Percentiles rank a stretch among this genome's conserved stretches.
phyloP scores from a whole-genome alignment of 1,140 invertebrate genomes.

The Phthorimaea operculella region DNA sequence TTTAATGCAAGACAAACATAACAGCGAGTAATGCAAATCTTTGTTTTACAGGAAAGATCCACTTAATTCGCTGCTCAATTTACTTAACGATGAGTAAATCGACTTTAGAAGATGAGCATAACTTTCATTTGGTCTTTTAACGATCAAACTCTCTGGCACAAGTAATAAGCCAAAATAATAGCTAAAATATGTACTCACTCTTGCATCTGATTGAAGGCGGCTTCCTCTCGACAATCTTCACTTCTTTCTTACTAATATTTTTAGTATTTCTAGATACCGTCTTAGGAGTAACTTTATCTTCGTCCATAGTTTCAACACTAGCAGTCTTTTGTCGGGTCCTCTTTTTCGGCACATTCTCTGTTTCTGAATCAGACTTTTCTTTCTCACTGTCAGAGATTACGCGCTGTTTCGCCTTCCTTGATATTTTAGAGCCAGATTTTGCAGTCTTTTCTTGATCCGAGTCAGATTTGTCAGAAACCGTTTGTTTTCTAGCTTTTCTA shows the following conservation, averaged over 20 bases:
- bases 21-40: too few species aligned
- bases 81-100: too few species aligned
- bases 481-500: neutral
- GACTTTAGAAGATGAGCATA: too few species aligned
- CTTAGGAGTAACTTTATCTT: conserved; percentile 17
- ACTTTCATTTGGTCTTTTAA: too few species aligned
- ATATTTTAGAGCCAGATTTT: neutral
- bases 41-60: too few species aligned
- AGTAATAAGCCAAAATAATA: neutral
- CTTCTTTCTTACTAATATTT: conserved; percentile 15
- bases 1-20: too few species aligned
- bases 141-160: too few species aligned
- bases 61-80: too few species aligned
- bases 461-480: neutral
- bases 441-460: neutral
- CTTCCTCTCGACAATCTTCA: conserved; percentile 17
- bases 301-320: conserved; percentile 10
- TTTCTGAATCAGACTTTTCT: neutral
- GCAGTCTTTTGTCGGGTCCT: conserved; percentile 17
- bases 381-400: neutral
- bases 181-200: conserved; percentile 21
- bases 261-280: conserved; percentile 19
- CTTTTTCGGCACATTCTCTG: conserved; percentile 11
- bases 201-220: conserved; percentile 15
- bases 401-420: neutral